phyloP scores from a whole-genome alignment of 2,113 vertebrate genomes.

The Synodontis membranacea region DNA sequence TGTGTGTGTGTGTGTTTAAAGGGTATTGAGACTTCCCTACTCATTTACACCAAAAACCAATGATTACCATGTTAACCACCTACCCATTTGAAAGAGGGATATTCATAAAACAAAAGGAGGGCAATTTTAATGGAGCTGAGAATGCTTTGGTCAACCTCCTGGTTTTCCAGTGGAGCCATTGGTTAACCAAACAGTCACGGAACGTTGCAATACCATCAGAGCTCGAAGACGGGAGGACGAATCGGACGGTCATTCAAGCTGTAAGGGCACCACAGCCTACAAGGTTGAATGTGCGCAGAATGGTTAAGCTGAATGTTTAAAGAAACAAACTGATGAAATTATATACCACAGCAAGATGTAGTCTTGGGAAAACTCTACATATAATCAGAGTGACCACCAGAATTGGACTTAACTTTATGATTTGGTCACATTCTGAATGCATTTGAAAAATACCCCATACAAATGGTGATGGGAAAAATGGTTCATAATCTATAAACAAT shows the following conservation, averaged over 20 bases:
- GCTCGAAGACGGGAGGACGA: not conserved
- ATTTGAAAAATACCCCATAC: constrained; percentile 9
- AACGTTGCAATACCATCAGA: constrained; percentile 17
- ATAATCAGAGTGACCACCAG: constrained; percentile 28
- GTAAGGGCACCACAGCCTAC: constrained; percentile 3
- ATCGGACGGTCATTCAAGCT: constrained; percentile 5
- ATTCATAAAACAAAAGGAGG: constrained; percentile 31
- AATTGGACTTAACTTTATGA: constrained; percentile 23
- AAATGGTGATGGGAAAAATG: not conserved
- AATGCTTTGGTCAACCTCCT: constrained; percentile 46
- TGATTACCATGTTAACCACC: constrained; percentile 1
- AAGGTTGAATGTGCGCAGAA: constrained; percentile 4
- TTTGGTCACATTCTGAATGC: constrained; percentile 7
- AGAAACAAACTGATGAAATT: constrained; percentile 34
- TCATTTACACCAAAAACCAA: constrained; percentile 27
- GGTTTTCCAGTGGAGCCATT: constrained; percentile 60
- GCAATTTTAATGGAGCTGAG: constrained; percentile 50
- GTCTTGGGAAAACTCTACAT: constrained; percentile 3
- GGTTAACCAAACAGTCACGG: constrained; percentile 56
- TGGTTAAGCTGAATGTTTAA: constrained; percentile 21
- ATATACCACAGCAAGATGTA: constrained; percentile 1
- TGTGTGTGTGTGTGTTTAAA: constrained; percentile 3
- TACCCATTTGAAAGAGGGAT: constrained; percentile 3
- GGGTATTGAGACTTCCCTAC: not conserved
- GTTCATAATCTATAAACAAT: constrained; percentile 3